Conservation (phyloP, 2,113 vertebrate species). For the Pterocles gutturalis region DNA sequence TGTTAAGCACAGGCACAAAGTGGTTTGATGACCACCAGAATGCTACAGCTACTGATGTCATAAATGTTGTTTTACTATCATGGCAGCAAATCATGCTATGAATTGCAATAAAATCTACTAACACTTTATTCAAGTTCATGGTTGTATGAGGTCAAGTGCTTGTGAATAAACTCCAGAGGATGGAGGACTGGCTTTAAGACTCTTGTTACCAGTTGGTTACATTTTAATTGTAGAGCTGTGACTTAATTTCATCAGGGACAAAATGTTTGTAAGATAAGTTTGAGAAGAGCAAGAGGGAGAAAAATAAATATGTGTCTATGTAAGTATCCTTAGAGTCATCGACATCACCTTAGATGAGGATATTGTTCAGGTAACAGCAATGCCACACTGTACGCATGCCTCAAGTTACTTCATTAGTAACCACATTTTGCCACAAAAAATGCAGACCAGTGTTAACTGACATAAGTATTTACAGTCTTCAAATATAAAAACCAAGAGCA, state of each 20-base stretch:
- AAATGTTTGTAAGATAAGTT: not conserved
- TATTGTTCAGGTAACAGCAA: not conserved
- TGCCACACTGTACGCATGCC: not conserved
- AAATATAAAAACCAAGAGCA: not conserved
- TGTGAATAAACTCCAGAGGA: slow-evolving; percentile 8
- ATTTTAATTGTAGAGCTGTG: not conserved
- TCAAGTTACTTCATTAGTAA: not conserved
- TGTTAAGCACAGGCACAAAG: not conserved
- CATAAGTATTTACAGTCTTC: not conserved
- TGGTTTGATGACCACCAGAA: not conserved
- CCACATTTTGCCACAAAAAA: not conserved
- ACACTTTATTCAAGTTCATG: not conserved
- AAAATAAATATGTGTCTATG: not conserved
- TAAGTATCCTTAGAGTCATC: not conserved
- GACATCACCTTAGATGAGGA: not conserved
- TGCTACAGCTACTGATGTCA: not conserved
- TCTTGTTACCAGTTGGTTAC: not conserved
- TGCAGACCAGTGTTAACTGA: not conserved
- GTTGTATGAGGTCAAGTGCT: not conserved
- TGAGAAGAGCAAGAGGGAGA: not conserved
- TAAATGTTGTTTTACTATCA: not conserved
- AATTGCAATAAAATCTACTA: slow-evolving; percentile 35
- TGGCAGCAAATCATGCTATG: not conserved
- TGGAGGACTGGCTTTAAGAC: not conserved
- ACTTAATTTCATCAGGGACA: not conserved